Evolutionary conservation across 2,113 vertebrate genomes (phyloP), one percentile per base, ranked within the genome.

Genomic region (Ictidomys tridecemlineatus): DNA sequence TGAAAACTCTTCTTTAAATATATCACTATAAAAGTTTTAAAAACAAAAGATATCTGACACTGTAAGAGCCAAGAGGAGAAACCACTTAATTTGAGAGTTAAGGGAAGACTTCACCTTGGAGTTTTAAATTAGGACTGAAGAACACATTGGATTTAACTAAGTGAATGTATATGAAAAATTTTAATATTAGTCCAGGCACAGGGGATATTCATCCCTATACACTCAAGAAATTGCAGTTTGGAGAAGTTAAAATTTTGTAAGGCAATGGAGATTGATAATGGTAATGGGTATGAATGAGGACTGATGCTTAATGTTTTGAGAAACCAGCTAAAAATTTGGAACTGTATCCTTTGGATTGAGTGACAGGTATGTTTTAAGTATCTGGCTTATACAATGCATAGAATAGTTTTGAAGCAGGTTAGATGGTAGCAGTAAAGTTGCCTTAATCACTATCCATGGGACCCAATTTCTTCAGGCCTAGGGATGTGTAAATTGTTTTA

Each of bases 41-140:
- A 79, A 97, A 80, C 20, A 89, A 63, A 92, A 51, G 18, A 63
- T 6, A 30, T 24, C 93, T 92, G 56, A 92, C 22, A 94, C 34
- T 77, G 39, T 14, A 48, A 82, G 17, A 76, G 13, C 30, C 74
- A 69, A 94, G 79, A 63, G 56, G 42, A 5, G 37, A 17, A 8
- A 58, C 56, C 30, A 91, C 22, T 84, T 86, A 87, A 84, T 91
- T 85, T 93, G 56, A 91, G 45, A n/a, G 26, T 63, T 92, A 95
- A 85, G 22, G 20, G 42, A 84, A 89, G 84, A 85, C 8, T 72
- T 85, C 8, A 85, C 48, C n/a, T 85, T 70, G 20, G 5, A 82
- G n/a, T 63, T 78, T 76, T 39, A 89, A 63, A 80, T 89, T n/a
- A 76, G 12, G 72, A 32, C 30, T 77, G 16, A 89, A 85, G 24